Evolutionary conservation across 2,888 invertebrate genomes (phyloP), one percentile per base, ranked within the genome.

Genomic region (Dysmachus trigonus): DNA sequence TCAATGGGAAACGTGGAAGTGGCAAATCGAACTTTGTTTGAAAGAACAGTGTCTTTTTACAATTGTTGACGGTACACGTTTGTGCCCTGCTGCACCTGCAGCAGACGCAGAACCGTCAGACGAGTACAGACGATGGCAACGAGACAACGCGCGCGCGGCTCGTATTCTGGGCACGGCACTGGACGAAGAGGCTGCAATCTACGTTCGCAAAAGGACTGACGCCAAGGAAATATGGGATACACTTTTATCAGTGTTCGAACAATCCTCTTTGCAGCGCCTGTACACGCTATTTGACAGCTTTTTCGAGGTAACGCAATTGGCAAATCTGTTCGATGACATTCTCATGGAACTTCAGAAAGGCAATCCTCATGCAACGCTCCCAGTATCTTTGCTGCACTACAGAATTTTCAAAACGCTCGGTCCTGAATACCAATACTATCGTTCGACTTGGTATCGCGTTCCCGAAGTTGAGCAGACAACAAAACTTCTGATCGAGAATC

Each of bases 361-460:
- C 53, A 53, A 53, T 18, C 3, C 15, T 15, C n/a, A 53, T 15
- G 53, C 53, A 15, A 53, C 53, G 15, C 53, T 72, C 27, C 4
- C 73, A 27, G 4, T 72, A 2, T 27, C 73, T 18, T 72, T 72
- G 30, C 73, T 72, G 22, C 73, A 72, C 73, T 22, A 72, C 73
- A n/a, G 73, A 18, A 72, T 72, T 72, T 72, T 72, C 73, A 72
- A 72, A 72, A 72, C 73, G 30, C 18, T 72, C 4, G 73, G 73
- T 22, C 73, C 73, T 27, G 73, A 72, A 72, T 72, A 72, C 30
- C 73, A 72, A 27, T 72, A 22, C 27, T 72, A 72, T 27, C 73
- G 73, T 72, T 72, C 73, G 73, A 72, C 73, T 22, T 72, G 73
- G 73, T 72, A 72, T 72, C 73, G 73, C 18, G 73, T 72, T 72